phyloP scores from a whole-genome alignment of 2,113 vertebrate species.

The Lonchura striata region DNA sequence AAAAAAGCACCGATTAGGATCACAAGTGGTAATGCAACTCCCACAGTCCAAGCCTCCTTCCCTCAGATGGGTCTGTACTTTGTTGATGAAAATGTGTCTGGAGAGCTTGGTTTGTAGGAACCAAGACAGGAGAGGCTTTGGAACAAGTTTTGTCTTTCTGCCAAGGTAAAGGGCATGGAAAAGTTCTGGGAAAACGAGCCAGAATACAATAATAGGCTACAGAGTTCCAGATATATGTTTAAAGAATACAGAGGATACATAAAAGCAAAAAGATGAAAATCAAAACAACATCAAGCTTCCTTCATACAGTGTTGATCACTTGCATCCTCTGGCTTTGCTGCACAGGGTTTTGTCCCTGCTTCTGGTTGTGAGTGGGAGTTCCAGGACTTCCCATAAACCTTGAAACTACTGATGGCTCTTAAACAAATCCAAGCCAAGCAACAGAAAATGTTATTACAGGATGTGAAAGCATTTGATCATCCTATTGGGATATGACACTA shows the following conservation, averaged over 20 bases:
- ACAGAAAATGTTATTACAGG: background rate
- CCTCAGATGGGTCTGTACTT: background rate
- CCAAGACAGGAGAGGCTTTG: background rate
- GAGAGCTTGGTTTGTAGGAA: background rate
- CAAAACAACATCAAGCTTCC: background rate
- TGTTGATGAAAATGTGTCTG: background rate
- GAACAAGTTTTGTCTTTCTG: background rate
- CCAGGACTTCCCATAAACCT: background rate
- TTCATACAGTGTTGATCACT: accelerated
- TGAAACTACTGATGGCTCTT: background rate
- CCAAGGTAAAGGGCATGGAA: no score
- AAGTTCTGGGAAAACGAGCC: background rate
- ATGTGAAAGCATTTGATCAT: background rate
- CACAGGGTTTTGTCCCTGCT: background rate
- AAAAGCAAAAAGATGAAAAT: background rate
- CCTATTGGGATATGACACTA: background rate
- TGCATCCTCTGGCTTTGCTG: background rate
- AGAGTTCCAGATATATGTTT: background rate
- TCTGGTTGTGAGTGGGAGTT: background rate
- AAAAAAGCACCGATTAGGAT: background rate
- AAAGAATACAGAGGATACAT: background rate
- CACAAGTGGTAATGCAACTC: background rate
- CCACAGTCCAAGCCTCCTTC: background rate
- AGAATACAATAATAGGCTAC: no score
- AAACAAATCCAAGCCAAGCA: background rate